Evolutionary conservation across 2,888 invertebrate species (phyloP), one percentile per base, ranked within the genome.

Genomic region (Anarsia innoxiella): DNA sequence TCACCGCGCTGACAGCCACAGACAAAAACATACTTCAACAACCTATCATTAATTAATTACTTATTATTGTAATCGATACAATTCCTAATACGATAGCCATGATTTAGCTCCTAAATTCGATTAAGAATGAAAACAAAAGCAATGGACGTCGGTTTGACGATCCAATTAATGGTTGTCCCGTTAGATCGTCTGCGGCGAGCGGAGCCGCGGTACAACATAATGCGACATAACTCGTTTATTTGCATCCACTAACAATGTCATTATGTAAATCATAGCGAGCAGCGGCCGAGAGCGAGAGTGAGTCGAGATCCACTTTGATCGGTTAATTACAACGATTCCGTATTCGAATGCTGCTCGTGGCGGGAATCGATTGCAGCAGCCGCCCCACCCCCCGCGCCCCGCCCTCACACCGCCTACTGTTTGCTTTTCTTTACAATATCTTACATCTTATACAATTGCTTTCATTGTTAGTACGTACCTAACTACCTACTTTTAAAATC

Each of bases 211-310:
- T 12, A 27, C 33, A 35, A 15, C 49, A 41, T 47, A 49, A 50
- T 46, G 48, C 43, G 41, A 40, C 45, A 48, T 55, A 46, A 56
- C 60, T 68, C 56, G 63, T 65, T 61, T 67, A 67, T 72, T 68
- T 66, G 71, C 73, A 71, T 73, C 58, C 52, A 61, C 66, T 74
- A 77, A 78, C 78, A 76, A 78, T 72, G 62, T 70, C 68, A 72
- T 77, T 78, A 79, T 76, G 78, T 65, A 69, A 71, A 77, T 73
- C 43, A 39, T 39, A 32, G 23, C 46, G 44, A 48, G 41, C 60
- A 59, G 47, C 57, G 51, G 61, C 62, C 51, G 68, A 67, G 56
- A 76, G 58, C 65, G 69, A 77, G 65, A 77, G 74, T 75, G 70
- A 59, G 57, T 53, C 59, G 57, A 62, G 64, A 67, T 58, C 56